Conservation (phyloP, 30 jellyfish, hydroid and myxozoan species). For the Hydractinia echinata region DNA sequence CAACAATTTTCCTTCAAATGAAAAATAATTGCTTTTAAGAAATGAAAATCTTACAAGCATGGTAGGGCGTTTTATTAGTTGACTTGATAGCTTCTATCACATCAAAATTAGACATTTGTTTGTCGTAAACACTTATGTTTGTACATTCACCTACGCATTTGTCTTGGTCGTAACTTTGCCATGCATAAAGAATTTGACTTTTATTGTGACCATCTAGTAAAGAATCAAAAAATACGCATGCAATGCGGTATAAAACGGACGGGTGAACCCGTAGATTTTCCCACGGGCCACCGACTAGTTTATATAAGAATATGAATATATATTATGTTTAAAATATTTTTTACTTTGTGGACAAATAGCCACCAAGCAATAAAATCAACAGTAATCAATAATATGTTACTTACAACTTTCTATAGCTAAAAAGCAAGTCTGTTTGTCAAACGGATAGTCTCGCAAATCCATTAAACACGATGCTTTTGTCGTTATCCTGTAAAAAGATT, state of each 20-base stretch:
- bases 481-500: slow-evolving; percentile 50
- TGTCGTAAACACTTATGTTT: slow-evolving; percentile 55
- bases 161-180: slow-evolving; percentile 42
- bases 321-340: too few species aligned
- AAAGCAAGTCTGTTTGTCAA: slow-evolving; percentile 75
- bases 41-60: slow-evolving; percentile 51
- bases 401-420: slow-evolving; percentile 96
- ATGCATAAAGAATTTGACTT: slow-evolving; percentile 35
- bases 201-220: slow-evolving; percentile 79
- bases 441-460: slow-evolving; percentile 82
- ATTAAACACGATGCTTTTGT: slow-evolving; percentile 79
- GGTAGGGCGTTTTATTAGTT: slow-evolving; percentile 57
- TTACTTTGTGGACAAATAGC: too few species aligned
- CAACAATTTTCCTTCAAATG: too few species aligned
- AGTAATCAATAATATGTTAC: slow-evolving; percentile 8
- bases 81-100: slow-evolving; percentile 68
- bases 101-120: slow-evolving; percentile 78
- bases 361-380: too few species aligned
- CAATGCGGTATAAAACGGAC: too few species aligned
- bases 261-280: too few species aligned
- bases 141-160: slow-evolving; percentile 32
- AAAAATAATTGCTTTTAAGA: too few species aligned
- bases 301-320: too few species aligned
- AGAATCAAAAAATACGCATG: background rate
- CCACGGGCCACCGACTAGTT: too few species aligned